Evolutionary conservation across 2,113 vertebrate species (phyloP).

Genomic region (Muntiacus muntjak): DNA sequence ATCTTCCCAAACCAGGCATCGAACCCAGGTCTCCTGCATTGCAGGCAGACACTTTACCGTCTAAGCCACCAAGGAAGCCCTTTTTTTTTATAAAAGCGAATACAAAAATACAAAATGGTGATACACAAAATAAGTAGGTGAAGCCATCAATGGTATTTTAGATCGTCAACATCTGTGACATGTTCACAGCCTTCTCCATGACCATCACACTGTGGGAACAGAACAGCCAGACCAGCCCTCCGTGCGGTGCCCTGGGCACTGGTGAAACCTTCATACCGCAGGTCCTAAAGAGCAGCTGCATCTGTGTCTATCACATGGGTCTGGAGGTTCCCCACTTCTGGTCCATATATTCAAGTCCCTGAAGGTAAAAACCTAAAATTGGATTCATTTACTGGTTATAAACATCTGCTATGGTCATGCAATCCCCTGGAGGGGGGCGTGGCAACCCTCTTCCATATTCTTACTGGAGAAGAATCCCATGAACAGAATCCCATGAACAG

Average conservation of each 20-base stretch:
- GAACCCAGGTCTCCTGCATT: background rate
- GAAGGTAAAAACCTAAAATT: background rate
- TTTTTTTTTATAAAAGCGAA: background rate
- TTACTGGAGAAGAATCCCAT: background rate
- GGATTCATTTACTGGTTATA: background rate
- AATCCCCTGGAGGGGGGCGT: background rate
- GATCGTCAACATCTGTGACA: accelerated
- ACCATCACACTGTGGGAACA: background rate
- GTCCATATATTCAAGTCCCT: no score
- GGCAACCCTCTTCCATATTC: background rate
- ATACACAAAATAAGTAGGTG: accelerated
- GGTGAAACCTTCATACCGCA: accelerated
- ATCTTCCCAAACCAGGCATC: background rate
- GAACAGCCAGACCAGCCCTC: background rate
- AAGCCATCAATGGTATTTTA: background rate
- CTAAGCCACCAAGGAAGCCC: background rate
- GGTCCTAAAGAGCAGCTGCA: accelerated
- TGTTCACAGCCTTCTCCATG: background rate
- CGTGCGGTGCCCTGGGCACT: accelerated
- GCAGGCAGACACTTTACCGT: background rate
- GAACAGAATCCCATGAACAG: background rate
- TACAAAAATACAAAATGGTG: no score
- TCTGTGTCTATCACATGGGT: accelerated
- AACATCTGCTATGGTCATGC: background rate
- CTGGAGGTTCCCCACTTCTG: background rate